A percentile compares a stretch with the other conserved stretches of the same genome.
Evolutionary conservation across 2,797 vertebrate species (phyloP).

Genomic region (Channallabes apus): DNA sequence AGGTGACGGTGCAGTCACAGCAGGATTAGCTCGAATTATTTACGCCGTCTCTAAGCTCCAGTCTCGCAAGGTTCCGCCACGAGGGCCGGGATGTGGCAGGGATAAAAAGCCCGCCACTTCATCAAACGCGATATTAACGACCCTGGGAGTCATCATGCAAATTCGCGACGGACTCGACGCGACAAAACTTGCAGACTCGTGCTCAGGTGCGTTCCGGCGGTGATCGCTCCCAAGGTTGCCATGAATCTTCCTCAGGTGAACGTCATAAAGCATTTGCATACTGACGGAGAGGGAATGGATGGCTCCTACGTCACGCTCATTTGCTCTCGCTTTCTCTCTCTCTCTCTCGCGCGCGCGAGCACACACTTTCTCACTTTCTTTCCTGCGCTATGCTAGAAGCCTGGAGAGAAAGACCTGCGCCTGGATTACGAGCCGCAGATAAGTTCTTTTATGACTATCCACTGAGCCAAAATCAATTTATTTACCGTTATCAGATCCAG

Average conservation of each 20-base stretch:
- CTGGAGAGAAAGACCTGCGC: constrained; percentile 40
- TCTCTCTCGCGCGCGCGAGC: neutral
- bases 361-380: neutral
- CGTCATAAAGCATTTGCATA: constrained; percentile 50
- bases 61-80: constrained; percentile 33
- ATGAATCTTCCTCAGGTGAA: constrained; percentile 54
- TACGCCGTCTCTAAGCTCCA: constrained; percentile 43
- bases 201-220: constrained; percentile 28
- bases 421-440: constrained; percentile 54
- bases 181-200: constrained; percentile 40
- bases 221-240: constrained; percentile 53
- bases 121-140: constrained; percentile 57
- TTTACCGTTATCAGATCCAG: constrained; percentile 56
- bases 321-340: constrained; percentile 29
- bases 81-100: constrained; percentile 34
- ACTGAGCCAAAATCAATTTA: constrained; percentile 60
- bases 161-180: constrained; percentile 43
- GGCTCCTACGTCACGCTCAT: constrained; percentile 36
- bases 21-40: constrained; percentile 49
- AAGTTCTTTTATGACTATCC: constrained; percentile 58
- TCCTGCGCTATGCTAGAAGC: constrained; percentile 11
- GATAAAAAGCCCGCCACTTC: constrained; percentile 50
- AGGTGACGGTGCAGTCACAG: constrained; percentile 38
- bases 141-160: constrained; percentile 54
- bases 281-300: constrained; percentile 49